Evolutionary conservation across 2,888 invertebrate species (phyloP), one percentile per base, ranked within the genome.

Genomic region (Yponomeuta malinellus): DNA sequence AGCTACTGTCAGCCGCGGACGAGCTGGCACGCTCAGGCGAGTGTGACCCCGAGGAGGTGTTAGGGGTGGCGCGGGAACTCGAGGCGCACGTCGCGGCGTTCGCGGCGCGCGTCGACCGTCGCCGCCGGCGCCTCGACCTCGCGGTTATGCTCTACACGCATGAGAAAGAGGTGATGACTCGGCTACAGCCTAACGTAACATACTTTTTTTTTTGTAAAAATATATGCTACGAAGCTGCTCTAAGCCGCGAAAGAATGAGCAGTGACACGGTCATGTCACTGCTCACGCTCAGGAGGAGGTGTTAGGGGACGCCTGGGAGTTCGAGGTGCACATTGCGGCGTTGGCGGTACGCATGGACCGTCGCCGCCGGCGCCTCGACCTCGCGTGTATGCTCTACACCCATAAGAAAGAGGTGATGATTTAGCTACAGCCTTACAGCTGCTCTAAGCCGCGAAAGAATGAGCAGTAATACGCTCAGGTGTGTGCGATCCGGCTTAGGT

Each of bases 111-210:
- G 98, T 99, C 52, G 98, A 98, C 85, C 95, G 98, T 79, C 93
- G 99, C 52, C 94, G 98, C 33, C 94, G 97, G 12, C 94, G 98
- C 64, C 94, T 99, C 68, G 98, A 99, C 84, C 94, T 98, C 81
- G 98, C 98, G 68, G 98, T 99, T 31, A 94, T 97, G 68, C 97
- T 99, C 84, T 99, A 98, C 86, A 97, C 98, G 5, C 98, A 98
- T 83, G 98, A 98, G 80, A 98, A 98, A 86, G 98, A 99, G 94
- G 96, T 96, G 79, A 43, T 33, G 33, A 33, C 33, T 23, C 23
- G 23, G 23, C 23, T 33, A 33, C 33, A 23, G 23, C 23, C 23
- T 23, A 23, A 33, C 5, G 33, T 33, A 33, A 5, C 1, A 33
- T 33, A 33, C 33, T 33, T 33, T 33, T 4, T 33, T 1, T 2